phyloP scores from a whole-genome alignment of 2,797 vertebrate species.

The Selene dorsalis region DNA sequence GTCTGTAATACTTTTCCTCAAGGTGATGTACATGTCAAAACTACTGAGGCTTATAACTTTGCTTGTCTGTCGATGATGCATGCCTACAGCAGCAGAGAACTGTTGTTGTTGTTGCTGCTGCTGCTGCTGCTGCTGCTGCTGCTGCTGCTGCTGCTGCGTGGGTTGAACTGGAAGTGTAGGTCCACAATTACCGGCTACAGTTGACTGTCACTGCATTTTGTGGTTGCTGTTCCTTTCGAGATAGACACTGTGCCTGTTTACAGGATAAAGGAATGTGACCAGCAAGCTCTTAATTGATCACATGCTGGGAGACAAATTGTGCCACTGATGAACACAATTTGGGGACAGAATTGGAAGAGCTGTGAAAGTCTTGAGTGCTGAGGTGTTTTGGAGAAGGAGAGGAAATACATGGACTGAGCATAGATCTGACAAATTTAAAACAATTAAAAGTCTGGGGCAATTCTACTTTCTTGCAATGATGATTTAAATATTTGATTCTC shows the following conservation, averaged over 20 bases:
- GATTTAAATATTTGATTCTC: conserved; percentile 13
- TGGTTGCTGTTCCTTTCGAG: conserved; percentile 14
- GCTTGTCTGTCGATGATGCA: background rate
- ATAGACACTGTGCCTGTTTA: conserved; percentile 1
- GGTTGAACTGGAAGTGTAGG: background rate
- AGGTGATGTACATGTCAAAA: background rate
- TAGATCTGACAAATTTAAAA: conserved; percentile 5
- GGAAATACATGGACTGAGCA: background rate
- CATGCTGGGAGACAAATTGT: conserved; percentile 14
- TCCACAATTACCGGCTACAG: conserved; percentile 9
- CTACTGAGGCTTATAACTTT: background rate
- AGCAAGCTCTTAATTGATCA: conserved; percentile 24
- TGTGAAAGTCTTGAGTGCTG: background rate
- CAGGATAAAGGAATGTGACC: background rate
- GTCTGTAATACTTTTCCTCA: background rate
- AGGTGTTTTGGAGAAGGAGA: background rate
- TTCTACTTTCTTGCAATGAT: background rate
- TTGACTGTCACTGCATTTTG: background rate
- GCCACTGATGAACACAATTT: conserved; percentile 11
- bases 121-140: background rate
- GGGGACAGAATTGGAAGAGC: background rate
- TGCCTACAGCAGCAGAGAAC: background rate
- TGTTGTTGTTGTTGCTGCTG: background rate
- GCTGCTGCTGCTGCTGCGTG: background rate
- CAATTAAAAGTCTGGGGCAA: background rate